phyloP scores from a whole-genome alignment of 2,113 vertebrate genomes.

The Talpa occidentalis region DNA sequence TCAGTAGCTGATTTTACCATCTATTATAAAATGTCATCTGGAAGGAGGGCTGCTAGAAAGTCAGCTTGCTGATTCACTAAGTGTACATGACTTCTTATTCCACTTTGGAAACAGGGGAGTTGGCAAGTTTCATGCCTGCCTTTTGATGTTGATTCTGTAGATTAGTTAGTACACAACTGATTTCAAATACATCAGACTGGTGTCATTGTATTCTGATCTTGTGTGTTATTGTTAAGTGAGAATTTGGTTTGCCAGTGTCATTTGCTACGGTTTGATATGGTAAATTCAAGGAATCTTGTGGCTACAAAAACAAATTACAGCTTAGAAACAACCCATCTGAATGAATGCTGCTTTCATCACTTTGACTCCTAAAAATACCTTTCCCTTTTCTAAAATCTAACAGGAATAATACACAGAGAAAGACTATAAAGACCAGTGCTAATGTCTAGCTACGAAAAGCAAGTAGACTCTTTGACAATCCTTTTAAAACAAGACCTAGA shows the following conservation, averaged over 20 bases:
- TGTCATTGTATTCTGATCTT: background rate
- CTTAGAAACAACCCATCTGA: slow-evolving; percentile 53
- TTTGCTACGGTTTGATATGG: background rate
- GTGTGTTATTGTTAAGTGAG: slow-evolving; percentile 43
- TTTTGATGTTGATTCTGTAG: slow-evolving; percentile 53
- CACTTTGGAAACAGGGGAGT: background rate
- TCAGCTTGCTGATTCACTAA: background rate
- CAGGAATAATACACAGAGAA: background rate
- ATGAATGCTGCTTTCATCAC: slow-evolving; percentile 28
- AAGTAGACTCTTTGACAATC: slow-evolving; percentile 50
- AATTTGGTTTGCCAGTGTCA: slow-evolving; percentile 1
- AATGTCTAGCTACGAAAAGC: slow-evolving; percentile 37
- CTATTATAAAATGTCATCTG: background rate
- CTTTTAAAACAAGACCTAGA: slow-evolving; percentile 63
- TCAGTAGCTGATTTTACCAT: background rate
- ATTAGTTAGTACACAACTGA: background rate
- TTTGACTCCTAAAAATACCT: slow-evolving; percentile 46
- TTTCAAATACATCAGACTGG: background rate
- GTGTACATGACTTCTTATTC: background rate
- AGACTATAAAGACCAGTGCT: slow-evolving; percentile 1
- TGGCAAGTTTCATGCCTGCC: background rate
- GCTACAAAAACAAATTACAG: slow-evolving; percentile 9
- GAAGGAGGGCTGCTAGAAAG: background rate
- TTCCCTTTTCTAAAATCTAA: background rate
- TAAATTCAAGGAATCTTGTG: slow-evolving; percentile 25